Evolutionary conservation across 2,113 vertebrate genomes (phyloP).

Genomic region (Mastomys coucha): DNA sequence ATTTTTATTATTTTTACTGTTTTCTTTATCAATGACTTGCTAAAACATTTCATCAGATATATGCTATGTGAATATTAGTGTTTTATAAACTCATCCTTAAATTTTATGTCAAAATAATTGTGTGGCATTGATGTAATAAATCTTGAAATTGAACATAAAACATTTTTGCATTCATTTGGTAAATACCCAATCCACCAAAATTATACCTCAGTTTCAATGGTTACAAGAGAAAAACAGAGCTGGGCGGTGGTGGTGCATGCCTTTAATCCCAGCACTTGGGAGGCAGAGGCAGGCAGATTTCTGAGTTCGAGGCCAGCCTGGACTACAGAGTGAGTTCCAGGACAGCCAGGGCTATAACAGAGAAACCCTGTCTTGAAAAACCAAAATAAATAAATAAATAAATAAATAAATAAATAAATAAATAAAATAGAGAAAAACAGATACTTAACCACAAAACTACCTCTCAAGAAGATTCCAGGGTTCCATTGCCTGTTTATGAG

Average conservation of each 20-base stretch:
- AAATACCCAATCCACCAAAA: background rate
- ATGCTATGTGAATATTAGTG: background rate
- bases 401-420: too few relatives aligned
- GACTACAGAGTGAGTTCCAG: too few relatives aligned
- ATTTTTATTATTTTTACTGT: background rate
- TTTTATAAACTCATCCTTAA: background rate
- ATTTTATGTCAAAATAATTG: constrained; percentile 20
- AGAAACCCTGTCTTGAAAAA: too few relatives aligned
- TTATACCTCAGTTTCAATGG: background rate
- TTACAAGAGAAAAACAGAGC: background rate
- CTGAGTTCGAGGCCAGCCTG: too few relatives aligned
- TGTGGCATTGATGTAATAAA: background rate
- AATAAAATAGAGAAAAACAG: background rate
- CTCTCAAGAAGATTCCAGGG: background rate
- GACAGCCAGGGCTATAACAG: too few relatives aligned
- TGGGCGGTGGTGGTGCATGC: too few relatives aligned
- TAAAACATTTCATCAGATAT: background rate
- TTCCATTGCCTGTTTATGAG: background rate
- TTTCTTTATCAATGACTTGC: background rate
- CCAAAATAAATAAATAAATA: too few relatives aligned
- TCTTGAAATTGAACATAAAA: background rate
- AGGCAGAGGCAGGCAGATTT: too few relatives aligned
- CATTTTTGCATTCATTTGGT: background rate
- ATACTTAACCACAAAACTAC: background rate
- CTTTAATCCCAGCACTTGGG: too few relatives aligned